A percentile compares a stretch with the other conserved stretches of the same genome.
phyloP scores from a whole-genome alignment of 2,797 vertebrate genomes.

The Microcaecilia unicolor region DNA sequence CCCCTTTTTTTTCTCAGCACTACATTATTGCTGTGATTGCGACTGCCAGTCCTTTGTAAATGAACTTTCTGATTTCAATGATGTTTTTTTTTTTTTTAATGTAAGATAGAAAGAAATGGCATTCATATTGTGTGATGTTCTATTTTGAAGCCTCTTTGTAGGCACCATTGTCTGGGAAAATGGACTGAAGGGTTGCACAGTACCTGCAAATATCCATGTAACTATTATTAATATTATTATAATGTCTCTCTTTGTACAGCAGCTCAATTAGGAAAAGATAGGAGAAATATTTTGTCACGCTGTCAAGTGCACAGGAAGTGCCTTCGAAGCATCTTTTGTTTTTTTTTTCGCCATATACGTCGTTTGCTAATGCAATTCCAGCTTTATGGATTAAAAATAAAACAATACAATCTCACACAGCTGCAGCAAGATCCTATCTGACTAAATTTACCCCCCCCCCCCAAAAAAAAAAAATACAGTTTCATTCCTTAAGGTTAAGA shows the following conservation, averaged over 20 bases:
- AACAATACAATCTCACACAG: too few relatives aligned
- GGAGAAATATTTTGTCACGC: conserved; percentile 96
- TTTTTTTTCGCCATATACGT: conserved; percentile 63
- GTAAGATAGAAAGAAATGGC: conserved; percentile 92
- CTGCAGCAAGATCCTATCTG: too few relatives aligned
- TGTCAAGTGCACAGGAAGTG: conserved; percentile 79
- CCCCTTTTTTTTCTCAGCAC: conserved; percentile 93
- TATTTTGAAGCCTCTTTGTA: conserved; percentile 82
- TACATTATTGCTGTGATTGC: conserved; percentile 99
- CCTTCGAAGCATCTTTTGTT: conserved; percentile 65
- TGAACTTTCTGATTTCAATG: conserved; percentile 98
- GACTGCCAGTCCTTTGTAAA: conserved; percentile 98
- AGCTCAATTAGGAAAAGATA: conserved; percentile 83
- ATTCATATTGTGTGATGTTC: conserved; percentile 94
- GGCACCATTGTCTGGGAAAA: conserved; percentile 77
- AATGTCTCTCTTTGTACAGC: conserved; percentile 68
- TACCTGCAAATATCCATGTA: conserved; percentile 77
- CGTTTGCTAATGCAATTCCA: conserved; percentile 52
- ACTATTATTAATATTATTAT: conserved; percentile 86
- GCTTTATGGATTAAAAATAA: not conserved
- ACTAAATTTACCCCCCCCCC: too few relatives aligned
- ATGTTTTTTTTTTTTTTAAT: conserved; percentile 86
- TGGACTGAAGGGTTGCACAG: conserved; percentile 78
- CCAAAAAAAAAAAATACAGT: too few relatives aligned
- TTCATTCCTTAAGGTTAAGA: too few relatives aligned